These are phyloP conservation scores for Beaufortia kweichowensis DNA, from an alignment of 2,113 vertebrate species.

Conservation along the genomic window DNA sequence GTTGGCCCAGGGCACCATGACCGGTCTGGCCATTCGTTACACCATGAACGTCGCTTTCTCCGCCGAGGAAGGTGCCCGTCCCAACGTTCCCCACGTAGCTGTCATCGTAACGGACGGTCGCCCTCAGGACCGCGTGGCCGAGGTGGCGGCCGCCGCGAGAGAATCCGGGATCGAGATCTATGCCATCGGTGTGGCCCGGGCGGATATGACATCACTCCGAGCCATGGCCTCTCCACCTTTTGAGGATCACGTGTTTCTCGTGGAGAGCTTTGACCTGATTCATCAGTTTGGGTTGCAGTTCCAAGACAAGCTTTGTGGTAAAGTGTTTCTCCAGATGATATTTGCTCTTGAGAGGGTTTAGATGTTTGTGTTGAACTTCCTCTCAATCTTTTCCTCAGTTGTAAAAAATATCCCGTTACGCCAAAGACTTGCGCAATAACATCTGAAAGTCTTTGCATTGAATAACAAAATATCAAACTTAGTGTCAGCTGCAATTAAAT, in stretches of 20 bases:
- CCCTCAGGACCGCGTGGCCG: slow-evolving; percentile 92
- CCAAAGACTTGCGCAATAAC: neutral
- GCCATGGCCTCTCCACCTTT: slow-evolving; percentile 91
- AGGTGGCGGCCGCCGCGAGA: slow-evolving; percentile 87
- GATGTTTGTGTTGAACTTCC: neutral
- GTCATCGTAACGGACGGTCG: slow-evolving; percentile 92
- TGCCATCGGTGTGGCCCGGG: slow-evolving; percentile 90
- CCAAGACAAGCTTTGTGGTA: slow-evolving; percentile 92
- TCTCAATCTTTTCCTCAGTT: neutral
- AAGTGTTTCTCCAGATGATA: slow-evolving; percentile 58
- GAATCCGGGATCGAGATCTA: slow-evolving; percentile 92
- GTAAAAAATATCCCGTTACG: too few relatives aligned
- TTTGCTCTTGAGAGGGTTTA: neutral
- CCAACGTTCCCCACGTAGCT: slow-evolving; percentile 83
- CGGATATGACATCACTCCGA: slow-evolving; percentile 89
- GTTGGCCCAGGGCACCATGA: slow-evolving; percentile 96
- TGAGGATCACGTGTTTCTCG: slow-evolving; percentile 93
- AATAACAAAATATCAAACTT: too few relatives aligned
- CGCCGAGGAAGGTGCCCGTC: slow-evolving; percentile 80
- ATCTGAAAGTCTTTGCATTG: neutral
- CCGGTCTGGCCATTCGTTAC: slow-evolving; percentile 92
- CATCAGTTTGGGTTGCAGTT: slow-evolving; percentile 94
- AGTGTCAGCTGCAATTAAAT: too few relatives aligned
- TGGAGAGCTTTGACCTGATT: slow-evolving; percentile 93
- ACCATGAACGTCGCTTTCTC: slow-evolving; percentile 90